Percentiles rank a stretch among this genome's conserved stretches.
Evolutionary conservation across 1,140 invertebrate species (phyloP).

Genomic region (Contarinia nasturtii): DNA sequence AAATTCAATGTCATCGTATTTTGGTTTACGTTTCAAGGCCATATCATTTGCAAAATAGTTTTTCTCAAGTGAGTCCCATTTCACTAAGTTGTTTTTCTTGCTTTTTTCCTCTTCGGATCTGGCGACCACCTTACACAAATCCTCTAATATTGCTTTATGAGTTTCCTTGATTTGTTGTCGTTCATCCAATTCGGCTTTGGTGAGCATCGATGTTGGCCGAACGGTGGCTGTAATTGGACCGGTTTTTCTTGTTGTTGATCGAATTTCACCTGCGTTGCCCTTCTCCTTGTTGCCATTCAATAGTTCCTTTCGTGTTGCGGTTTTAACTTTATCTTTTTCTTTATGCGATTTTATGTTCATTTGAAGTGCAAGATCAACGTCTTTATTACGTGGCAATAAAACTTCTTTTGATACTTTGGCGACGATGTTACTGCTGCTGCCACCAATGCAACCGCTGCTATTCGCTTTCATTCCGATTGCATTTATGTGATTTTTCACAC

Average conservation of each 20-base stretch:
- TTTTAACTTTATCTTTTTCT: background rate
- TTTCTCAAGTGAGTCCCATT: constrained; percentile 3
- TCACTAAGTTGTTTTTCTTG: background rate
- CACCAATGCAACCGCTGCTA: background rate
- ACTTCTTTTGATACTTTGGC: constrained; percentile 3
- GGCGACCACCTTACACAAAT: background rate
- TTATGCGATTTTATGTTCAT: constrained; percentile 5
- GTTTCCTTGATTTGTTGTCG: background rate
- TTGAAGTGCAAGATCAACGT: constrained; percentile 24
- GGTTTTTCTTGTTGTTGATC: background rate
- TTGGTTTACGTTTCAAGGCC: constrained; percentile 28
- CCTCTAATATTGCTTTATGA: background rate
- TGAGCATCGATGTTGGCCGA: background rate
- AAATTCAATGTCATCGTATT: constrained; percentile 63
- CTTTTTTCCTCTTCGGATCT: background rate
- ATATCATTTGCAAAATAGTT: constrained; percentile 25
- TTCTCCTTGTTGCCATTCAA: background rate
- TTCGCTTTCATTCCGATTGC: background rate
- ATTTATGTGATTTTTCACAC: constrained; percentile 24
- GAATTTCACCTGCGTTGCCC: background rate
- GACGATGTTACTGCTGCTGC: background rate
- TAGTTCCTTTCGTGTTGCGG: background rate
- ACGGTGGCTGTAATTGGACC: background rate
- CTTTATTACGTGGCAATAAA: constrained; percentile 22
- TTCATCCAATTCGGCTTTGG: background rate